Conservation (phyloP, 37 sponge, comb jelly and placozoan genomes). For the Eunapius fragilis region DNA sequence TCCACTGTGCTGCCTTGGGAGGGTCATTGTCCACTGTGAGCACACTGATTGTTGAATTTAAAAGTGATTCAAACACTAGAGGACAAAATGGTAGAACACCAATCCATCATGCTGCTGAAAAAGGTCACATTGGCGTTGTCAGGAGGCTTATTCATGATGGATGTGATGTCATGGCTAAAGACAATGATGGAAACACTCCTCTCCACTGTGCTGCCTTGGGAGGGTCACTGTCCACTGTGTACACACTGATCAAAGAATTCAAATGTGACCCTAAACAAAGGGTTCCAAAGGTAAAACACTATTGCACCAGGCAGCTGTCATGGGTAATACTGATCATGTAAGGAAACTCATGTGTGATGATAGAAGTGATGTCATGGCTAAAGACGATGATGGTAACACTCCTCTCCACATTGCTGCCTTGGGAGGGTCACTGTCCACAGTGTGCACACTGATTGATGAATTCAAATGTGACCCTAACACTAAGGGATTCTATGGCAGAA, state of each 20-base stretch:
- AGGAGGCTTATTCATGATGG: neutral
- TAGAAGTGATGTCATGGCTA: slow-evolving; percentile 1
- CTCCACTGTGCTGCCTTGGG: neutral
- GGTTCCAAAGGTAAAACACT: neutral
- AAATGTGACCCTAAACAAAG: slow-evolving; percentile 1
- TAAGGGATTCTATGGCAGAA: neutral
- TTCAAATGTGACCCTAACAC: neutral
- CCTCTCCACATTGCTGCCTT: slow-evolving; percentile 8
- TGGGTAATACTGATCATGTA: neutral
- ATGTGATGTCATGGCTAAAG: slow-evolving; percentile 1
- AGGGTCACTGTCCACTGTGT: neutral
- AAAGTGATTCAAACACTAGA: neutral
- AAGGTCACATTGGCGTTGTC: neutral
- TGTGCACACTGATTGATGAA: neutral
- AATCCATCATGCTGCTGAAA: neutral
- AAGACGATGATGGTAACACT: slow-evolving; percentile 5
- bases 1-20: neutral
- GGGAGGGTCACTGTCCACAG: neutral
- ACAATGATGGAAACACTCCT: slow-evolving; percentile 6
- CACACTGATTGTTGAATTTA: slow-evolving; percentile 3
- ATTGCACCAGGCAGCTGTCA: neutral
- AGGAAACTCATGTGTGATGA: neutral
- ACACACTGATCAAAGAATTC: neutral
- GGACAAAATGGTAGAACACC: neutral
- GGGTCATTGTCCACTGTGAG: neutral